These are phyloP conservation scores for Silurus meridionalis DNA, from an alignment of 2,113 vertebrate genomes.

Conservation along the genomic window DNA sequence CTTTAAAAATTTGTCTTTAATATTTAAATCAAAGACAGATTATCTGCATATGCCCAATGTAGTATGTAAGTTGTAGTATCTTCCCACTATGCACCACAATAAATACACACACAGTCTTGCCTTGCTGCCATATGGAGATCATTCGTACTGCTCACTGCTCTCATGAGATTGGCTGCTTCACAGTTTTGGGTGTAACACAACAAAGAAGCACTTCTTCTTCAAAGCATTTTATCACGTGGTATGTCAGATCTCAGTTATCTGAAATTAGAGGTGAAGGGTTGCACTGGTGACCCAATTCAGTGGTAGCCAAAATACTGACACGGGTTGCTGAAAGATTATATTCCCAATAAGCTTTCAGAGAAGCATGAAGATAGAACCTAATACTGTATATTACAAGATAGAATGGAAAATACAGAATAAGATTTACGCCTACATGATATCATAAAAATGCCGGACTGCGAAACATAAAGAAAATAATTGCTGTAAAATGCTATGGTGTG, in stretches of 20 bases:
- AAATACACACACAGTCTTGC: conserved; percentile 22
- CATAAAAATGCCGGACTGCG: neutral
- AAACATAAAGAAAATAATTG: neutral
- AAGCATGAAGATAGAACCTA: conserved; percentile 34
- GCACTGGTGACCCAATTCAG: conserved; percentile 55
- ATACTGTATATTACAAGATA: neutral
- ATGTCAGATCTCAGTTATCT: conserved; percentile 2
- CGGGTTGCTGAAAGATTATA: conserved; percentile 59
- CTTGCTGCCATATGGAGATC: conserved; percentile 70
- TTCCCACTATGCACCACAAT: conserved; percentile 1
- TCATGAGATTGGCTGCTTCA: conserved; percentile 22
- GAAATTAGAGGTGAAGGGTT: conserved; percentile 51
- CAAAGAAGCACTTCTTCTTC: conserved; percentile 40
- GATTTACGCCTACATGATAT: neutral
- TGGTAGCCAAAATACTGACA: conserved; percentile 58
- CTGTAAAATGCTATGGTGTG: neutral
- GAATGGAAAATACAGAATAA: conserved; percentile 55
- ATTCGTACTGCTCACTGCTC: conserved; percentile 50
- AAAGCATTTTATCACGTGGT: neutral
- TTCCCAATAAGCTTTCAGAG: conserved; percentile 39
- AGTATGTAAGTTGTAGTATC: neutral
- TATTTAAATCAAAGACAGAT: neutral
- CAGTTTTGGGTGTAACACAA: conserved; percentile 59
- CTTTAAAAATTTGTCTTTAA: neutral
- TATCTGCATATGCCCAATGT: neutral